Conservation (phyloP, 1,140 invertebrate species). For the Conopomorpha cramerella region DNA sequence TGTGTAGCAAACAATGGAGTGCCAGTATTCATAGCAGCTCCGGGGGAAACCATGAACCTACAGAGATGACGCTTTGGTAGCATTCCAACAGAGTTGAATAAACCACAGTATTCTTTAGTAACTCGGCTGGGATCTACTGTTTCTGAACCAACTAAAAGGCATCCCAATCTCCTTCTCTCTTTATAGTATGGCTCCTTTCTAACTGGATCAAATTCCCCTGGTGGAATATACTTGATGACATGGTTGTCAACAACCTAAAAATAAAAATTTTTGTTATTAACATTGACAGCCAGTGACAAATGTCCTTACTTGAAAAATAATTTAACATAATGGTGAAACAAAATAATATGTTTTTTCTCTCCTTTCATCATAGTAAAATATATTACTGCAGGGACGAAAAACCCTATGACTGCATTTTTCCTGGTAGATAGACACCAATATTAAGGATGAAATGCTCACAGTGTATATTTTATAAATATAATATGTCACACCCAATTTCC, state of each 20-base stretch:
- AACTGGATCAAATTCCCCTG: conserved; percentile 75
- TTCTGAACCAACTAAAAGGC: conserved; percentile 87
- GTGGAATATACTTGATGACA: conserved; percentile 89
- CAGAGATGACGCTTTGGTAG: conserved; percentile 85
- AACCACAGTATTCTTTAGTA: conserved; percentile 85
- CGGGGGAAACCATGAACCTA: conserved; percentile 84
- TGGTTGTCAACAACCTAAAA: conserved; percentile 91
- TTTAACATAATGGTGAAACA: conserved; percentile 3
- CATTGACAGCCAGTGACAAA: no score
- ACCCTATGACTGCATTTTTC: no score
- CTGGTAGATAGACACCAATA: no score
- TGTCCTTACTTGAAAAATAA: conserved; percentile 5
- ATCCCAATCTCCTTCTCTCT: conserved; percentile 65
- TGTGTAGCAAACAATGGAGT: conserved; percentile 88
- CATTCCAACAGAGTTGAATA: conserved; percentile 87
- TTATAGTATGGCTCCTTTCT: conserved; percentile 28
- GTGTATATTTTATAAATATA: no score
- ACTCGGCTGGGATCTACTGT: conserved; percentile 83
- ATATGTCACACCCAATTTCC: conserved; percentile 2
- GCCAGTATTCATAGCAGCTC: conserved; percentile 86
- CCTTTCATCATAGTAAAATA: no score
- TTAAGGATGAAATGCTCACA: no score
- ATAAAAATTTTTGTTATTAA: conserved; percentile 10
- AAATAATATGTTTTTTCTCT: conserved; percentile 2
- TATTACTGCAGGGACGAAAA: no score